Conservation (phyloP, 2,797 vertebrate species). For the Lacerta agilis region DNA sequence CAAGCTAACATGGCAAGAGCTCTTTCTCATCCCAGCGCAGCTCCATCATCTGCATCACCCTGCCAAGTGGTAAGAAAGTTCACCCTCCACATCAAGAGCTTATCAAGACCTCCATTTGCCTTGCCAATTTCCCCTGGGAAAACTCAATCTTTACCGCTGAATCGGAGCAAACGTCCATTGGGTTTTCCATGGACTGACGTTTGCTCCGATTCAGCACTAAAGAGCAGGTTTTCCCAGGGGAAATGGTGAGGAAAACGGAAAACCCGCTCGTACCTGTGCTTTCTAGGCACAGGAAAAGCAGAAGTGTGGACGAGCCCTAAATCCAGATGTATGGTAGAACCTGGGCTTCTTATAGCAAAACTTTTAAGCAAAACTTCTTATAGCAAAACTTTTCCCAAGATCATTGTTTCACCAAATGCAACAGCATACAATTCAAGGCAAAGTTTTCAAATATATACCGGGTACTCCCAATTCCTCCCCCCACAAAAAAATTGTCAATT, state of each 20-base stretch:
- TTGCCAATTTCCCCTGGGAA: too few species aligned
- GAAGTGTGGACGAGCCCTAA: not conserved
- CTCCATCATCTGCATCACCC: not conserved
- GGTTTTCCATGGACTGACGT: too few species aligned
- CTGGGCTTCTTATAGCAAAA: not conserved
- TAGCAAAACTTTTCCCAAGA: not conserved
- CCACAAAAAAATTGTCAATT: not conserved
- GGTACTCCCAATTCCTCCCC: not conserved
- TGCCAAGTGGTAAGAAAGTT: not conserved
- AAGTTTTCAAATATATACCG: not conserved
- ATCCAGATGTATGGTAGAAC: not conserved
- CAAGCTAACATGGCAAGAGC: not conserved
- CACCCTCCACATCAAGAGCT: too few species aligned
- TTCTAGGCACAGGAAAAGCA: too few species aligned
- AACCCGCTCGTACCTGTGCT: too few species aligned
- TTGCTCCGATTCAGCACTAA: too few species aligned
- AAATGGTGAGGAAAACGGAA: too few species aligned
- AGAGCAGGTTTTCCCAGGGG: too few species aligned
- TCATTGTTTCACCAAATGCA: not conserved
- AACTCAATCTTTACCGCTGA: too few species aligned
- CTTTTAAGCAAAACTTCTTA: not conserved
- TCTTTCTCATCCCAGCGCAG: not conserved
- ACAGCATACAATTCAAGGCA: not conserved
- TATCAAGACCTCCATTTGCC: too few species aligned
- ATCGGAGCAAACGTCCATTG: too few species aligned